Evolutionary conservation across 2,888 invertebrate species (phyloP), one percentile per base, ranked within the genome.

Genomic region (Polyploca ridens): DNA sequence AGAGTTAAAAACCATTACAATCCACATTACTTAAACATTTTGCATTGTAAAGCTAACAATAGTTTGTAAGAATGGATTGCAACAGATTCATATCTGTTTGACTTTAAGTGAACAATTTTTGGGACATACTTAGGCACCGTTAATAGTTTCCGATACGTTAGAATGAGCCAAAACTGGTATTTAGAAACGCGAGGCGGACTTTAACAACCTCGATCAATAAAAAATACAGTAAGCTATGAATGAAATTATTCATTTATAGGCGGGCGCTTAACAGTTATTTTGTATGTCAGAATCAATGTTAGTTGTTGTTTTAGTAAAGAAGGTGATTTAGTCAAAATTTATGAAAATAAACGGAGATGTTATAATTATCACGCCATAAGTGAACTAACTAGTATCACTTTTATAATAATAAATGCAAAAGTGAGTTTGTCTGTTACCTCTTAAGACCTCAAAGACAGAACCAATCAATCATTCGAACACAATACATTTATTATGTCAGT

Each of bases 101-200:
- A 46, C n/a, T n/a, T n/a, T 46, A 7, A n/a, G 13, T 41, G 41
- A 46, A 54, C 54, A 54, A 19, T 54, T 54, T 54, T 54, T 54
- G 54, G 46, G 54, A 54, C 54, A 54, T 19, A 54, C 54, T 54
- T 54, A 10, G 19, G 46, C 46, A 46, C 46, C 46, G 46, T 46
- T 46, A 46, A 46, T 46, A 46, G 46, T 46, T 46, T 46, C n/a
- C n/a, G 46, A 46, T 46, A 46, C 46, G n/a, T 46, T 46, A 46
- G 46, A n/a, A 46, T 7, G 19, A 19, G 10, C 19, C 10, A 54
- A 54, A 54, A 54, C 54, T 54, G 54, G 54, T 54, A 46, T 54
- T 54, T 54, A 54, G 19, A 54, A 54, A 54, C 19, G 19, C 10
- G 54, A 54, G 54, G 46, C 46, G 46, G 46, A n/a, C n/a, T 54